A percentile compares a stretch with the other conserved stretches of the same genome.
Evolutionary conservation across 2,797 vertebrate species (phyloP).

Genomic region (Gallirallus australis): DNA sequence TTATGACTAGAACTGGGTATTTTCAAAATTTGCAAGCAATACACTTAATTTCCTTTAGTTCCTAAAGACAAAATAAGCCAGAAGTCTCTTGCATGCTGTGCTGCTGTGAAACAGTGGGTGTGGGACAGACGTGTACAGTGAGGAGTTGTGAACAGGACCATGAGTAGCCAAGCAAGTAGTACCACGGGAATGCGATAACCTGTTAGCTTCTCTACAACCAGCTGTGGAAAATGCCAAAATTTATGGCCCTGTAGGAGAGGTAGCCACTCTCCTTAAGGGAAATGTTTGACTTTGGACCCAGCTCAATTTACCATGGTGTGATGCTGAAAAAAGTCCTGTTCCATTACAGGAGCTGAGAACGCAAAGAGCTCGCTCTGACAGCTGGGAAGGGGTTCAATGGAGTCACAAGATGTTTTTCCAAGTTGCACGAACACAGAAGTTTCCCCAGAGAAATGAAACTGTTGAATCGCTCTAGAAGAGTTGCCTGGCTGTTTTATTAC

Average conservation of each 20-base stretch:
- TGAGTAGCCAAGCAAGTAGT: fast-evolving
- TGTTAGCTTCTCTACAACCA: neutral
- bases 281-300: neutral
- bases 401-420: neutral
- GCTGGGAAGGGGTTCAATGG: neutral
- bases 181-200: neutral
- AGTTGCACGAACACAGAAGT: neutral
- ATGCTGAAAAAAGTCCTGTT: neutral
- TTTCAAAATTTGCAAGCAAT: conserved; percentile 44
- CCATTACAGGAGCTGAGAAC: neutral
- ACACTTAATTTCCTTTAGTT: conserved; percentile 26
- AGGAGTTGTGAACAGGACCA: neutral
- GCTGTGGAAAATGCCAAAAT: fast-evolving
- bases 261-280: neutral
- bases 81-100: neutral
- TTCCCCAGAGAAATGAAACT: neutral
- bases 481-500: neutral
- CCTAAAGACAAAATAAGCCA: conserved; percentile 8
- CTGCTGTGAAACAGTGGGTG: neutral
- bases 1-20: conserved; percentile 50
- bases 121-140: neutral
- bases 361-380: neutral
- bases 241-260: fast-evolving
- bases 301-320: neutral
- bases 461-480: neutral